Percentiles rank a stretch among this genome's conserved stretches.
Conservation (phyloP, 1,140 invertebrate species). For the Zaprionus africanus region DNA sequence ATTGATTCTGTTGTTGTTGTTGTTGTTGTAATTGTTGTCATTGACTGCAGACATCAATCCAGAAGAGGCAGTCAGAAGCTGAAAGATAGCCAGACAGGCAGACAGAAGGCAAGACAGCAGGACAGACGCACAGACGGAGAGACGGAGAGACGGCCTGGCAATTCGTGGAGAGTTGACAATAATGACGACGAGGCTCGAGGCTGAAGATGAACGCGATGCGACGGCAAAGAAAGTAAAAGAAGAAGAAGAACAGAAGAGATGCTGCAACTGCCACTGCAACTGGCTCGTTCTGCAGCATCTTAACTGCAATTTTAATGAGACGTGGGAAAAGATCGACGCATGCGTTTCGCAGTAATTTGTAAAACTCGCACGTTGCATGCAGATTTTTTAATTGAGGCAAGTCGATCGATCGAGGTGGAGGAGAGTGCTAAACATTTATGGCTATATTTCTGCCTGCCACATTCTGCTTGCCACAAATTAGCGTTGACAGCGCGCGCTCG, state of each 20-base stretch:
- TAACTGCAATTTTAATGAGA: conserved; percentile 79
- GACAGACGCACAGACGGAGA: conserved; percentile 32
- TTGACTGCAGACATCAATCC: conserved; percentile 76
- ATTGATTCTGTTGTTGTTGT: conserved; percentile 14
- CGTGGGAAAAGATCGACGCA: conserved; percentile 65
- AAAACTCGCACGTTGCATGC: conserved; percentile 78
- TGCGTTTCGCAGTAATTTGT: conserved; percentile 60
- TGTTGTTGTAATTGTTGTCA: conserved; percentile 31
- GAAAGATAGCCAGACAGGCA: conserved; percentile 50
- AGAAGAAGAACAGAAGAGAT: conserved; percentile 18
- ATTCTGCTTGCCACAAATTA: conserved; percentile 69
- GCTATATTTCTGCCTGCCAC: conserved; percentile 66
- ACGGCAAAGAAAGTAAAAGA: conserved; percentile 75
- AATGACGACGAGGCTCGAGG: conserved; percentile 65
- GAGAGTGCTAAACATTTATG: conserved; percentile 68
- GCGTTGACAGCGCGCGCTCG: conserved; percentile 63
- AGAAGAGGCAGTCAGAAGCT: conserved; percentile 67
- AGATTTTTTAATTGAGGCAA: conserved; percentile 53
- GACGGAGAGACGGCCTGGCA: conserved; percentile 54
- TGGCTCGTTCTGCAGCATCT: conserved; percentile 44
- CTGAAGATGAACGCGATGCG: conserved; percentile 43
- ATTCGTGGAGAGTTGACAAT: conserved; percentile 78
- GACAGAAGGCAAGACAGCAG: conserved; percentile 14
- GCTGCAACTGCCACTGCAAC: not conserved
- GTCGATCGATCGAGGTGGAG: not conserved